Conservation (phyloP, 2,797 vertebrate species). For the Tenualosa thibaudeaui region DNA sequence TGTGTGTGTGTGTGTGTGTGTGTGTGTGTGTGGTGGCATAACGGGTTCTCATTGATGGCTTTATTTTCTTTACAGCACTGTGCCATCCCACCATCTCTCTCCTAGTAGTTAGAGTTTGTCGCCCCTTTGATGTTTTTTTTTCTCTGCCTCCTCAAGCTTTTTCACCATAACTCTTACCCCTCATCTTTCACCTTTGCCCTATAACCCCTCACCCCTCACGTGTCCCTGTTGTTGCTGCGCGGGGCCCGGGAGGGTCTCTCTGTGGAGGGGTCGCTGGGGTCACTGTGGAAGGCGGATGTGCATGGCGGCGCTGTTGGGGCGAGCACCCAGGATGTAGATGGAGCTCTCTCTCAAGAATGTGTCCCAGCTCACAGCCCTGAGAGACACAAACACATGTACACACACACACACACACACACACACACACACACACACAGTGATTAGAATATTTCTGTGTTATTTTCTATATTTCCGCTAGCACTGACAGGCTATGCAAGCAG, state of each 20-base stretch:
- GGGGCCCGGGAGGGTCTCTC: slow-evolving; percentile 26
- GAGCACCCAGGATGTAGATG: slow-evolving; percentile 87
- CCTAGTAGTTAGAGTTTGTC: neutral
- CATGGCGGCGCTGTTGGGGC: slow-evolving; percentile 90
- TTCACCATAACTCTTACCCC: neutral
- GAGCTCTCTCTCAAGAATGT: slow-evolving; percentile 86
- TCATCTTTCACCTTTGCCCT: neutral
- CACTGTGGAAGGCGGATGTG: slow-evolving; percentile 89
- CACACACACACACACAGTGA: slow-evolving; percentile 62
- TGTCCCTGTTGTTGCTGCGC: neutral
- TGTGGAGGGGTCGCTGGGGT: slow-evolving; percentile 48
- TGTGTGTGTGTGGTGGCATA: slow-evolving; percentile 6
- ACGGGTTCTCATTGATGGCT: slow-evolving; percentile 7
- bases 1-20: slow-evolving; percentile 1
- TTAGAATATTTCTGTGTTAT: neutral
- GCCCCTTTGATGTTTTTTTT: neutral
- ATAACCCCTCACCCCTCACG: neutral
- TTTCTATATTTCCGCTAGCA: too few species aligned
- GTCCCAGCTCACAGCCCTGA: slow-evolving; percentile 84
- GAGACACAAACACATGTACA: slow-evolving; percentile 26
- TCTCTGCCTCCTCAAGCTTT: neutral
- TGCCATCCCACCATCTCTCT: neutral
- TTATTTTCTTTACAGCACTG: slow-evolving; percentile 4
- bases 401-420: neutral
- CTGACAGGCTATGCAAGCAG: too few species aligned